Percentiles rank a stretch among this genome's conserved stretches.
Evolutionary conservation across 2,113 vertebrate genomes (phyloP).

Genomic region (Hypocryptadius cinnamomeus): DNA sequence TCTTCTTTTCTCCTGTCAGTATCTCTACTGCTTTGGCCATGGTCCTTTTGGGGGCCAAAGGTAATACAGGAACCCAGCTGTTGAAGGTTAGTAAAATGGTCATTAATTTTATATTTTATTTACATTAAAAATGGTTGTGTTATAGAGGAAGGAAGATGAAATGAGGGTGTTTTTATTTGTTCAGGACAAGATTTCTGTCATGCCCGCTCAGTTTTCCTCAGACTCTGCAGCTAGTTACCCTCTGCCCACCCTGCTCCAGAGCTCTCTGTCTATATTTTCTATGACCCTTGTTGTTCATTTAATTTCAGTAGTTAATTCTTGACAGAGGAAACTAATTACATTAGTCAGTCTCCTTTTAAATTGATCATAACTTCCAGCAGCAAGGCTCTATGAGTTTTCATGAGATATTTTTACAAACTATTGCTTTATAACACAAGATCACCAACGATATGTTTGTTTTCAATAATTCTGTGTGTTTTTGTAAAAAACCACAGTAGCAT

Average conservation of each 20-base stretch:
- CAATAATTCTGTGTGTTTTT: neutral
- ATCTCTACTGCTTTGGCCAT: slow-evolving; percentile 69
- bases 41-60: slow-evolving; percentile 62
- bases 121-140: neutral
- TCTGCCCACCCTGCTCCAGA: neutral
- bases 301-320: neutral
- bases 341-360: neutral
- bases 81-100: slow-evolving; percentile 62
- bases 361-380: neutral
- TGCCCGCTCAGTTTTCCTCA: neutral
- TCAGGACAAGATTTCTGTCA: neutral
- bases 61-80: slow-evolving; percentile 59
- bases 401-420: neutral
- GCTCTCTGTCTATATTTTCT: neutral
- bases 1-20: slow-evolving; percentile 71
- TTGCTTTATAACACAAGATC: neutral
- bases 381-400: neutral
- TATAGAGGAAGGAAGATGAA: neutral
- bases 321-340: neutral
- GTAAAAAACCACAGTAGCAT: neutral
- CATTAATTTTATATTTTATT: neutral
- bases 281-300: neutral
- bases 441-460: accelerated
- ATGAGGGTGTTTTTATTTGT: neutral
- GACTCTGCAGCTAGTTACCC: neutral